phyloP scores from a whole-genome alignment of 2,888 invertebrate species.

The Troilus luridus region DNA sequence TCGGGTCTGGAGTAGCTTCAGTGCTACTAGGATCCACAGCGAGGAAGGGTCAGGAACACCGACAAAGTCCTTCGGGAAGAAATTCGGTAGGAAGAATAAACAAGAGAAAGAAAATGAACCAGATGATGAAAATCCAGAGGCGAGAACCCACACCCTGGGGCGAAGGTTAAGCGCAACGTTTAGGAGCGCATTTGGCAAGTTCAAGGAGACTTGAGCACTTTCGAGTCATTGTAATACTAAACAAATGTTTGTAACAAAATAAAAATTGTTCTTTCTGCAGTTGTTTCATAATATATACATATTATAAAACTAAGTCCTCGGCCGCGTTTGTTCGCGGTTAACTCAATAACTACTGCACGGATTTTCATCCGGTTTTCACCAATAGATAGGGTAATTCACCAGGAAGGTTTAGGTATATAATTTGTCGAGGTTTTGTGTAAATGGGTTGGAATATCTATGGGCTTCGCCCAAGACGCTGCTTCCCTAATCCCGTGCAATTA shows the following conservation, averaged over 20 bases:
- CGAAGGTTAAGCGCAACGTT: not conserved
- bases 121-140: not conserved
- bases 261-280: not conserved
- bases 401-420: too few species aligned
- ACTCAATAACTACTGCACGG: too few species aligned
- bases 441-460: too few species aligned
- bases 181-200: conserved; percentile 23
- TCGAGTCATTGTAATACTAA: not conserved
- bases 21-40: conserved; percentile 25
- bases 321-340: too few species aligned
- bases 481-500: too few species aligned
- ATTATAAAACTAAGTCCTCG: too few species aligned
- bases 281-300: not conserved
- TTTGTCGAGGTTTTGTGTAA: too few species aligned
- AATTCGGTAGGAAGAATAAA: conserved; percentile 12
- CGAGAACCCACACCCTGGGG: not conserved
- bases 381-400: too few species aligned
- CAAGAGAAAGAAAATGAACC: not conserved
- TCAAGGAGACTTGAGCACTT: conserved; percentile 7
- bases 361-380: too few species aligned
- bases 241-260: not conserved
- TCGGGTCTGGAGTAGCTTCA: conserved; percentile 45
- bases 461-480: too few species aligned
- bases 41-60: not conserved
- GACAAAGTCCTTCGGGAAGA: conserved; percentile 17